phyloP scores from a whole-genome alignment of 35 echinoderm and acorn worm genomes.

The Heliocidaris tuberculata region DNA sequence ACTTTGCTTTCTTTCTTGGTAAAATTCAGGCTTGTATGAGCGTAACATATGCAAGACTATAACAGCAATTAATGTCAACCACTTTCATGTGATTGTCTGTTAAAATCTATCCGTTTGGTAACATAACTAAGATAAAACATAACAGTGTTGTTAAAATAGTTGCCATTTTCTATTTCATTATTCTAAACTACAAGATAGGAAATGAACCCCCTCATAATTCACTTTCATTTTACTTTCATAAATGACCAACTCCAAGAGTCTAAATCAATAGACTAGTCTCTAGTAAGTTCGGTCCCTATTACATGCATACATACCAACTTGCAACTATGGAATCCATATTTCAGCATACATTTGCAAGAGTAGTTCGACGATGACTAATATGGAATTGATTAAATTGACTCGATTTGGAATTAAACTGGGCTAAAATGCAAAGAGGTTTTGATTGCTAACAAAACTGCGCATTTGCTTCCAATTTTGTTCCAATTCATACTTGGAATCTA shows the following conservation, averaged over 20 bases:
- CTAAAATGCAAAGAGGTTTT: background rate
- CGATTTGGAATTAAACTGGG: background rate
- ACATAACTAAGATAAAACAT: no score
- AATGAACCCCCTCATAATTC: no score
- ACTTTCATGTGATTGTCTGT: no score
- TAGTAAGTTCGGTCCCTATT: background rate
- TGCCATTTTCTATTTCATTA: no score
- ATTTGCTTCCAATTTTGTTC: background rate
- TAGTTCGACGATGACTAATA: background rate
- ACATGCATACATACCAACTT: background rate
- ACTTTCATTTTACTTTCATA: no score
- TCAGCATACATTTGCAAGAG: slow-evolving; percentile 3
- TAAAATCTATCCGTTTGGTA: no score
- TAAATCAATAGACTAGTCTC: background rate
- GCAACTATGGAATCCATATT: background rate
- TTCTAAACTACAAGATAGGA: no score
- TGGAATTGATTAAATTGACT: background rate
- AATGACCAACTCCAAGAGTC: background rate
- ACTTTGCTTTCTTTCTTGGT: no score
- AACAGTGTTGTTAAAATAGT: no score
- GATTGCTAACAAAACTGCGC: background rate
- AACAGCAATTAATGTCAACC: no score
- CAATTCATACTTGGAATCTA: background rate
- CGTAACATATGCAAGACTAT: no score
- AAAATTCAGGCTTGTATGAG: no score